Percentiles rank a stretch among this genome's conserved stretches.
Evolutionary conservation across 2,888 invertebrate species (phyloP).

Genomic region (Temnothorax ravouxi): DNA sequence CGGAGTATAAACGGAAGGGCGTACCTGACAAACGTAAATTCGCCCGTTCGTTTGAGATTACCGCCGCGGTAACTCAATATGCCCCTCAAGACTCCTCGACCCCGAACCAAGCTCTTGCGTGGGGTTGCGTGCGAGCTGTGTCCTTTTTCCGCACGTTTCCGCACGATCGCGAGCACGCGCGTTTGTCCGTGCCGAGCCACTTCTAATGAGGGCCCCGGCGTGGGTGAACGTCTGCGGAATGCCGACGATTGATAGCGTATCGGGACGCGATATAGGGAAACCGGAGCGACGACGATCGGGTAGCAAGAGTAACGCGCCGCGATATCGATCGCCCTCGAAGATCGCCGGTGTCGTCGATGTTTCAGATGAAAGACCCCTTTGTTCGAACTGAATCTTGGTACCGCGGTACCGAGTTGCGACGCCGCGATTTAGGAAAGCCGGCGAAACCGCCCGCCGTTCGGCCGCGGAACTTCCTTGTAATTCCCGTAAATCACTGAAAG

Average conservation of each 20-base stretch:
- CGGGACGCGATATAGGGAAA: slow-evolving; percentile 67
- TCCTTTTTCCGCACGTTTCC: slow-evolving; percentile 34
- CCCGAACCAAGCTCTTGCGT: background rate
- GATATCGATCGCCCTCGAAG: slow-evolving; percentile 71
- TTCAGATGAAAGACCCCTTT: slow-evolving; percentile 31
- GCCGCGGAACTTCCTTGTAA: slow-evolving; percentile 16
- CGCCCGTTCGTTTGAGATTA: slow-evolving; percentile 73
- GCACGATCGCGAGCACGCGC: slow-evolving; percentile 57
- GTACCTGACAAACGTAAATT: slow-evolving; percentile 71
- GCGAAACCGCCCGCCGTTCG: slow-evolving; percentile 15
- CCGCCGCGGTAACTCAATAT: slow-evolving; percentile 78
- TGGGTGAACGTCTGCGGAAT: slow-evolving; percentile 76
- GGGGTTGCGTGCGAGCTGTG: slow-evolving; percentile 1
- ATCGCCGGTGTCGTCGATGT: slow-evolving; percentile 61
- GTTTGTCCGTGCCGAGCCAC: slow-evolving; percentile 66
- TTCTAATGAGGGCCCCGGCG: slow-evolving; percentile 80
- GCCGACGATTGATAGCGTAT: slow-evolving; percentile 76
- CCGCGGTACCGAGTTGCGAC: background rate
- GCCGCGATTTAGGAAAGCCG: slow-evolving; percentile 51
- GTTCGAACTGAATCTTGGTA: slow-evolving; percentile 21
- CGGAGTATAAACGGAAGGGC: slow-evolving; percentile 35
- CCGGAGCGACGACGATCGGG: slow-evolving; percentile 64
- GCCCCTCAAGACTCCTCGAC: background rate
- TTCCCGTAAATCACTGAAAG: slow-evolving; percentile 36
- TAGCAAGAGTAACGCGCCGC: slow-evolving; percentile 67